These are phyloP conservation scores for Sthenelais limicola DNA, from an alignment of 2,888 invertebrate species.

Conservation along the genomic window DNA sequence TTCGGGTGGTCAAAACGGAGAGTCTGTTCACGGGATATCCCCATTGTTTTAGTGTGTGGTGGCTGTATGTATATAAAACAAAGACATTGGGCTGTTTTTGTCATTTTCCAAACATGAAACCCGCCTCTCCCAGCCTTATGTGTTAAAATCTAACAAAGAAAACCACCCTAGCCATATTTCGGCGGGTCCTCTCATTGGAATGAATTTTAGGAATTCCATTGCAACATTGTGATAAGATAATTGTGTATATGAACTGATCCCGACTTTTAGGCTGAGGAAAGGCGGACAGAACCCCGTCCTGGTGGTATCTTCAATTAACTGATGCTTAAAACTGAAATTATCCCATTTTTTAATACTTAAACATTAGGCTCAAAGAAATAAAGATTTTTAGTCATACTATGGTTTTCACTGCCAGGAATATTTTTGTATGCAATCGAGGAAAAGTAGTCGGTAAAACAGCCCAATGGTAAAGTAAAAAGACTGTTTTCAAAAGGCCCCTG, in stretches of 20 bases:
- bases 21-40: too few relatives aligned
- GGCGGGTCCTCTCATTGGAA: neutral
- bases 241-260: neutral
- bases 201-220: neutral
- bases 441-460: conserved; percentile 9
- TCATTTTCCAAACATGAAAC: too few relatives aligned
- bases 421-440: conserved; percentile 9
- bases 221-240: conserved; percentile 1
- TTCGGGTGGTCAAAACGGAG: too few relatives aligned
- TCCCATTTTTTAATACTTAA: conserved; percentile 2
- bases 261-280: too few relatives aligned
- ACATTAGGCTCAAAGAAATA: neutral
- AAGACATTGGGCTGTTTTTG: conserved; percentile 35
- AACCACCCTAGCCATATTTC: neutral
- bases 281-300: conserved; percentile 8
- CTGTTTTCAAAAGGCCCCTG: conserved; percentile 27
- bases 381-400: conserved; percentile 10
- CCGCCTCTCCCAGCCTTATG: too few relatives aligned
- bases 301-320: conserved; percentile 10
- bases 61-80: conserved; percentile 10
- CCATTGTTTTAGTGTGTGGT: conserved; percentile 30
- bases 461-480: conserved; percentile 9
- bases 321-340: neutral
- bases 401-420: conserved; percentile 37
- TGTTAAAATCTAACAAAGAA: too few relatives aligned